Evolutionary conservation across 2,888 invertebrate species (phyloP).

Genomic region (Drosophila rubida): DNA sequence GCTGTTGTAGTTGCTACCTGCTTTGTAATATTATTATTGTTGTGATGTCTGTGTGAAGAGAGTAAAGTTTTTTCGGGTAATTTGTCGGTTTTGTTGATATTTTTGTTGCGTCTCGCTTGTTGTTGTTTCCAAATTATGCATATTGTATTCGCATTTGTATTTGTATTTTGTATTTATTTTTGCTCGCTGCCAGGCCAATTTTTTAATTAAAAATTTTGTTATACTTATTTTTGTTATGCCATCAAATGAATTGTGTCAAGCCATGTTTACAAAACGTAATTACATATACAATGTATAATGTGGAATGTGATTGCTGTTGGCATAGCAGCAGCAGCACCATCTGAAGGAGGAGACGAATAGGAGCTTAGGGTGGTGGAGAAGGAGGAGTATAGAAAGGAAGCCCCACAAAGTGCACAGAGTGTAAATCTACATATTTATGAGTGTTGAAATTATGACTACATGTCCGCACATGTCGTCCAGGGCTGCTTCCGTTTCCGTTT

Average conservation of each 20-base stretch:
- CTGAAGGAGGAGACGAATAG: too few relatives aligned
- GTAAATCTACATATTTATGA: slow-evolving; percentile 66
- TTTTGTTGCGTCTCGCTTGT: slow-evolving; percentile 27
- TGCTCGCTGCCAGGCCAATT: slow-evolving; percentile 25
- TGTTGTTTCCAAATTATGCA: slow-evolving; percentile 34
- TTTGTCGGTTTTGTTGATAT: slow-evolving; percentile 45
- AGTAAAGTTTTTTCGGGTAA: slow-evolving; percentile 41
- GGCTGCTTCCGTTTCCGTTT: slow-evolving; percentile 75
- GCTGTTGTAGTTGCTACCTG: slow-evolving; percentile 28
- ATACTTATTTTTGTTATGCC: slow-evolving; percentile 26
- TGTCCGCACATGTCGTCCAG: slow-evolving; percentile 68
- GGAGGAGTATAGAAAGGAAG: not conserved
- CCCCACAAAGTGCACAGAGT: slow-evolving; percentile 37
- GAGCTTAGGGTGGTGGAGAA: not conserved
- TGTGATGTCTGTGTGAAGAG: slow-evolving; percentile 39
- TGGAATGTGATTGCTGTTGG: slow-evolving; percentile 41
- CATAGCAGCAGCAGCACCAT: slow-evolving; percentile 8
- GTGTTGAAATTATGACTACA: slow-evolving; percentile 59
- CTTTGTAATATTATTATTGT: slow-evolving; percentile 25
- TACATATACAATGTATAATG: slow-evolving; percentile 8
- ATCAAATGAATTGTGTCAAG: slow-evolving; percentile 32
- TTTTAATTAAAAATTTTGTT: slow-evolving; percentile 44
- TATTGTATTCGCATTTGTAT: slow-evolving; percentile 11
- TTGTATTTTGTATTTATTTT: slow-evolving; percentile 44
- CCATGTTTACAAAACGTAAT: slow-evolving; percentile 17